Evolutionary conservation across 2,888 invertebrate species (phyloP).

Genomic region (Parelbella ahira): DNA sequence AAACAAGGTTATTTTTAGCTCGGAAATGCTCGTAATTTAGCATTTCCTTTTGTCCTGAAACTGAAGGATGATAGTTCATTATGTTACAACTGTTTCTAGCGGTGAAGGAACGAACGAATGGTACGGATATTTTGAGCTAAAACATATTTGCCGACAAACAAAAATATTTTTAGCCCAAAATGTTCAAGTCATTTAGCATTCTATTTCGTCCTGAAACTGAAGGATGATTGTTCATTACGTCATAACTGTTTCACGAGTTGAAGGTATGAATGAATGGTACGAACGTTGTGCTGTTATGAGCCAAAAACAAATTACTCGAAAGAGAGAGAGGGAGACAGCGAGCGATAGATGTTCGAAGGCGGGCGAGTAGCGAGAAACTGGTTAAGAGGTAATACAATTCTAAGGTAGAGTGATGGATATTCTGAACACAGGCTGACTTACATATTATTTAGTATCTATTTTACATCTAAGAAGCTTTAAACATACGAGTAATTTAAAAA

Average conservation of each 20-base stretch:
- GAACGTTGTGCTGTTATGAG: conserved; percentile 14
- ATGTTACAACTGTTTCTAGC: not conserved
- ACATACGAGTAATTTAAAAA: too few relatives aligned
- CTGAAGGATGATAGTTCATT: conserved; percentile 20
- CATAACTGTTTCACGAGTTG: too few relatives aligned
- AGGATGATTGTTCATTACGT: conserved; percentile 20
- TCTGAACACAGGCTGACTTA: too few relatives aligned
- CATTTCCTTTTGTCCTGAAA: conserved; percentile 11
- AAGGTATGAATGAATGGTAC: conserved; percentile 14
- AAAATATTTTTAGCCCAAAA: conserved; percentile 5
- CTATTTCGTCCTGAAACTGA: conserved; percentile 14
- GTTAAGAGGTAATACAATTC: too few relatives aligned
- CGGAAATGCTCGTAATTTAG: conserved; percentile 4
- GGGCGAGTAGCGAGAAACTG: too few relatives aligned
- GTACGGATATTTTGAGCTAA: conserved; percentile 5
- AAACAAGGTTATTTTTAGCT: conserved; percentile 3
- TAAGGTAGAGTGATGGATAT: too few relatives aligned
- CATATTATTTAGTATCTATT: too few relatives aligned
- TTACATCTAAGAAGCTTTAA: too few relatives aligned
- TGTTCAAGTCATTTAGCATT: conserved; percentile 8
- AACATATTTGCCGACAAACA: not conserved
- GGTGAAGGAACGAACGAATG: conserved; percentile 1
- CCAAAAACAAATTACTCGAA: conserved; percentile 6
- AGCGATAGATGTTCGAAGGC: too few relatives aligned
- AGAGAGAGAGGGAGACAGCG: too few relatives aligned